Conservation (phyloP, 2,888 invertebrate species). For the Silvanus unidentatus region DNA sequence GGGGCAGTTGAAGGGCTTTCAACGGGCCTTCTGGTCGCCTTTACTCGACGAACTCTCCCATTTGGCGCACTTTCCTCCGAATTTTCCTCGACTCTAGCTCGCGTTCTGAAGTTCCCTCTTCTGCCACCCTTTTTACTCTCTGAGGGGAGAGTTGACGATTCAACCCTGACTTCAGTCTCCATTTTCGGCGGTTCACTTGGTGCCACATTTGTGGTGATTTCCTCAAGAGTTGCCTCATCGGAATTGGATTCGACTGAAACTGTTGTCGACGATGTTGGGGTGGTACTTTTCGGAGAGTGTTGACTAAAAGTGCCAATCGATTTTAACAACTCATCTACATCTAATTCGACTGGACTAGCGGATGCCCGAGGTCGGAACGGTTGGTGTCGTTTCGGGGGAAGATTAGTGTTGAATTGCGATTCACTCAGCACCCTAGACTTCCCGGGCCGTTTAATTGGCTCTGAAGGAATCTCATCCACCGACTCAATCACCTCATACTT, state of each 20-base stretch:
- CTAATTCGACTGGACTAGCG: conserved; percentile 3
- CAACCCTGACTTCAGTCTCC: conserved; percentile 12
- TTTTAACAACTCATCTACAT: conserved; percentile 17
- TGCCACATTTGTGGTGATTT: conserved; percentile 6
- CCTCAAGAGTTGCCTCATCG: conserved; percentile 12
- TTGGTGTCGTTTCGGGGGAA: conserved; percentile 16
- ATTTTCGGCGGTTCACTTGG: conserved; percentile 14
- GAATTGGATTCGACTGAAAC: conserved; percentile 13
- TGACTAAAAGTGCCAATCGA: conserved; percentile 13
- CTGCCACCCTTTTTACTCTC: conserved; percentile 8
- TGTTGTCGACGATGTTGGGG: conserved; percentile 9
- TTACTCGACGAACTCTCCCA: conserved; percentile 21
- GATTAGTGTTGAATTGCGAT: conserved; percentile 35
- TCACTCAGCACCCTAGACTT: conserved; percentile 38
- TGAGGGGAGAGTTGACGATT: conserved; percentile 5
- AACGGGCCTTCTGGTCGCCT: conserved; percentile 15
- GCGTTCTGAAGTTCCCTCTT: conserved; percentile 14
- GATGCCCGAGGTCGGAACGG: conserved; percentile 1
- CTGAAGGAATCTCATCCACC: conserved; percentile 37
- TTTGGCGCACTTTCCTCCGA: conserved; percentile 10
- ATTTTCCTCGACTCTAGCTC: conserved; percentile 1
- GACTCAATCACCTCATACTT: conserved; percentile 42
- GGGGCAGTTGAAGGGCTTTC: conserved; percentile 6
- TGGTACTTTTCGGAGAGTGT: not conserved
- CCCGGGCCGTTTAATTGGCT: conserved; percentile 26